These are phyloP conservation scores for Euglossa dilemma DNA, from an alignment of 1,140 invertebrate species.

Conservation along the genomic window DNA sequence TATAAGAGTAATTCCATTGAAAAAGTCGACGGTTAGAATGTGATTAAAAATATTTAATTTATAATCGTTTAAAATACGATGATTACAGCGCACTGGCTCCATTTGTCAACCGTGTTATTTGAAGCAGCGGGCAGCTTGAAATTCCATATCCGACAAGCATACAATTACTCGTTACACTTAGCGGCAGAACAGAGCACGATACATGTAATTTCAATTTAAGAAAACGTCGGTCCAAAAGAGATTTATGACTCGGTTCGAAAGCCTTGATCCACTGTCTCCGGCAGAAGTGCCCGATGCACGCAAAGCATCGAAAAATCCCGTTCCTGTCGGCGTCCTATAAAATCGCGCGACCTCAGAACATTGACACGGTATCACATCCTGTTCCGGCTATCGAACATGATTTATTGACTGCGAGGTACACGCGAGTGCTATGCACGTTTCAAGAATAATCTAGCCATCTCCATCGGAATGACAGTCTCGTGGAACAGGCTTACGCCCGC, in stretches of 20 bases:
- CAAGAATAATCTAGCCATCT: constrained; percentile 45
- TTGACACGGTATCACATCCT: background rate
- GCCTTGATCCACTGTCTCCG: too few relatives aligned
- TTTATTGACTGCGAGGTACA: constrained; percentile 41
- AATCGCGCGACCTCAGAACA: background rate
- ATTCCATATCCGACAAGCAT: too few relatives aligned
- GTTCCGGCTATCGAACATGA: constrained; percentile 47
- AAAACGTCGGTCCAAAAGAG: background rate
- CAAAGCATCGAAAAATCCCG: background rate
- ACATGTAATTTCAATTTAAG: background rate
- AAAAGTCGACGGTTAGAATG: too few relatives aligned
- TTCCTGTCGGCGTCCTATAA: background rate
- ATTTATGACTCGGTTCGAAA: too few relatives aligned
- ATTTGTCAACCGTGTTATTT: background rate
- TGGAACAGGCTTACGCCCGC: constrained; percentile 7
- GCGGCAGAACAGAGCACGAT: background rate
- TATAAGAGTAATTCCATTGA: too few relatives aligned
- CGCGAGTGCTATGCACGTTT: constrained; percentile 14
- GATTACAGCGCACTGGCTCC: too few relatives aligned
- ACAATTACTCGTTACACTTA: background rate
- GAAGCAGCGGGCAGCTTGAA: background rate
- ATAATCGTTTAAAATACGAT: too few relatives aligned
- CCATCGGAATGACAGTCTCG: constrained; percentile 1
- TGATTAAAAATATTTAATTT: too few relatives aligned
- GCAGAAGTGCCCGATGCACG: too few relatives aligned